phyloP scores from a whole-genome alignment of 2,113 vertebrate genomes.

The Podiceps cristatus region DNA sequence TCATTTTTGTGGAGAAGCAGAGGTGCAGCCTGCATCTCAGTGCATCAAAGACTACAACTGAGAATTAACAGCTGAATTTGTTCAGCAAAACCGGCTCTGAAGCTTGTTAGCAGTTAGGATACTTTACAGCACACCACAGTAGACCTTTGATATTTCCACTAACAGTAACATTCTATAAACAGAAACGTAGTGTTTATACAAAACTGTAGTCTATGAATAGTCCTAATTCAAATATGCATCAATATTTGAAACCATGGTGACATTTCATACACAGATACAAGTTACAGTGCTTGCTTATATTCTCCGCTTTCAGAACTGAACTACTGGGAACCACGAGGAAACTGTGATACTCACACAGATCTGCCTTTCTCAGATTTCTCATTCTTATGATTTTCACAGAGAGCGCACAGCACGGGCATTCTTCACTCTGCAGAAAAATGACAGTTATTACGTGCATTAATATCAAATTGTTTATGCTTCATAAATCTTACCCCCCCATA shows the following conservation, averaged over 20 bases:
- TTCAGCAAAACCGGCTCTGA: neutral
- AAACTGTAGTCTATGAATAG: neutral
- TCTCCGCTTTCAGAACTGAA: neutral
- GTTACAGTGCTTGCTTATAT: neutral
- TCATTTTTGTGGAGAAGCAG: neutral
- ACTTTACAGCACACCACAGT: neutral
- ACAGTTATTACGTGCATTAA: neutral
- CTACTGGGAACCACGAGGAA: neutral
- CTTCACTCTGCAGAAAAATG: conserved; percentile 32
- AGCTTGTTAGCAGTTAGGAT: neutral
- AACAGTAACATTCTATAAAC: neutral
- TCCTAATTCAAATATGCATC: neutral
- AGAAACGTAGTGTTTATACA: neutral
- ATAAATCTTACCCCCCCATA: neutral
- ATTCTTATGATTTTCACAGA: conserved; percentile 59
- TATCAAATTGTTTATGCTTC: neutral
- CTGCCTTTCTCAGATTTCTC: conserved; percentile 59
- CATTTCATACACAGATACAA: neutral
- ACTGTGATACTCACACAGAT: conserved; percentile 25
- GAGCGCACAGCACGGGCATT: conserved; percentile 38
- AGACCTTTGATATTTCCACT: neutral
- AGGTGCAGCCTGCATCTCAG: neutral
- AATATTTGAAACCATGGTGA: neutral
- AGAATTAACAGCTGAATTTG: neutral
- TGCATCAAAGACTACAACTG: neutral